Evolutionary conservation across 1,140 invertebrate species (phyloP).

Genomic region (Nylanderia fulva): DNA sequence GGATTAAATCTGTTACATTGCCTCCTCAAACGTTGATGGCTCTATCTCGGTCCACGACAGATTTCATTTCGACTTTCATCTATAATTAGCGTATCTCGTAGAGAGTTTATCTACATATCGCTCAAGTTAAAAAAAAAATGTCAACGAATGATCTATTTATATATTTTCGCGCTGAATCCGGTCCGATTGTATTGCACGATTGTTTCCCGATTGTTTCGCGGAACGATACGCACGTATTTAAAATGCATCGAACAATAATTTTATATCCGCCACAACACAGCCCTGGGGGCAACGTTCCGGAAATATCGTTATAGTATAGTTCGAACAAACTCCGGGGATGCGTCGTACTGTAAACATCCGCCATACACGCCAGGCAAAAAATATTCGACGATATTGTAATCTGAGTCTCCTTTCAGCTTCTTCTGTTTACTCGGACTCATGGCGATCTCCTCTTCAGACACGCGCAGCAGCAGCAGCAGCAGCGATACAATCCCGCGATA

Average conservation of each 20-base stretch:
- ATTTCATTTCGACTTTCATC: constrained; percentile 1
- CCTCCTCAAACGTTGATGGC: background rate
- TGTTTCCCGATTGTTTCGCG: background rate
- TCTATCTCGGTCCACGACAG: background rate
- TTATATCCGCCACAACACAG: background rate
- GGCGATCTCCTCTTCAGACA: background rate
- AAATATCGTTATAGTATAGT: background rate
- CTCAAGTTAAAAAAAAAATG: constrained; percentile 3
- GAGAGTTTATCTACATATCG: background rate
- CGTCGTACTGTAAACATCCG: background rate
- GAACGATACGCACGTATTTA: background rate
- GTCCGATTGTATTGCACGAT: background rate
- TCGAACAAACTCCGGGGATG: background rate
- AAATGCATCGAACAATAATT: constrained; percentile 43
- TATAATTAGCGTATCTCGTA: background rate
- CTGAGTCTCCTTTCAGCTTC: constrained; percentile 37
- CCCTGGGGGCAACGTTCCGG: background rate
- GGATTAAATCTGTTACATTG: background rate
- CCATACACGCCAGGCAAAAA: constrained; percentile 4
- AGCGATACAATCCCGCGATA: constrained; percentile 34
- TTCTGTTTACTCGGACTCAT: background rate
- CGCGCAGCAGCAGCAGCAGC: background rate
- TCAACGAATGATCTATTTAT: background rate
- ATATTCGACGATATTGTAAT: background rate
- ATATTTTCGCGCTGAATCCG: background rate